These are phyloP conservation scores for Uloborus diversus DNA, from an alignment of 1,140 invertebrate genomes.

Conservation along the genomic window DNA sequence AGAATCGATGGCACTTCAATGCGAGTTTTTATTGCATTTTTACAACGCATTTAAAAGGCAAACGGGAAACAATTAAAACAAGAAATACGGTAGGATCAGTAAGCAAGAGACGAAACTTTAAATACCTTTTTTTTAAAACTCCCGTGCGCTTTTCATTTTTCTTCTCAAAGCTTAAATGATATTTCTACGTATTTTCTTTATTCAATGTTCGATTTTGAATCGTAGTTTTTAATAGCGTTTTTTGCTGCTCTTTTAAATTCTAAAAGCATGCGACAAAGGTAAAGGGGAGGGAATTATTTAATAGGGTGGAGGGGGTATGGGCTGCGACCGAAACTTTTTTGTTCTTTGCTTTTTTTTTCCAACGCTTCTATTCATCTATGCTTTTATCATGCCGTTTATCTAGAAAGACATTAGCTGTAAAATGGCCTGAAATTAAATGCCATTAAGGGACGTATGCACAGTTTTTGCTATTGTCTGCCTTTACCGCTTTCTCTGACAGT, in stretches of 20 bases:
- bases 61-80: background rate
- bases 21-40: slow-evolving; percentile 19
- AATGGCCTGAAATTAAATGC: slow-evolving; percentile 48
- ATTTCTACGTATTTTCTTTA: background rate
- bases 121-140: background rate
- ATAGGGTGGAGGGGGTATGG: background rate
- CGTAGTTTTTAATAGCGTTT: background rate
- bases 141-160: background rate
- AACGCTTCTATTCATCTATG: background rate
- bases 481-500: slow-evolving; percentile 2
- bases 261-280: slow-evolving; percentile 18
- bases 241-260: background rate
- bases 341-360: slow-evolving; percentile 15
- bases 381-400: slow-evolving; percentile 41
- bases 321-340: slow-evolving; percentile 15
- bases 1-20: background rate
- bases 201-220: slow-evolving; percentile 18
- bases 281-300: background rate
- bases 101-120: background rate
- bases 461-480: slow-evolving; percentile 25
- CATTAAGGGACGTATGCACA: slow-evolving; percentile 40
- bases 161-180: background rate
- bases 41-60: background rate
- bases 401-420: slow-evolving; percentile 47
- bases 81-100: too few relatives aligned